Conservation (phyloP, 2,797 vertebrate genomes). For the Notamacropus eugenii region DNA sequence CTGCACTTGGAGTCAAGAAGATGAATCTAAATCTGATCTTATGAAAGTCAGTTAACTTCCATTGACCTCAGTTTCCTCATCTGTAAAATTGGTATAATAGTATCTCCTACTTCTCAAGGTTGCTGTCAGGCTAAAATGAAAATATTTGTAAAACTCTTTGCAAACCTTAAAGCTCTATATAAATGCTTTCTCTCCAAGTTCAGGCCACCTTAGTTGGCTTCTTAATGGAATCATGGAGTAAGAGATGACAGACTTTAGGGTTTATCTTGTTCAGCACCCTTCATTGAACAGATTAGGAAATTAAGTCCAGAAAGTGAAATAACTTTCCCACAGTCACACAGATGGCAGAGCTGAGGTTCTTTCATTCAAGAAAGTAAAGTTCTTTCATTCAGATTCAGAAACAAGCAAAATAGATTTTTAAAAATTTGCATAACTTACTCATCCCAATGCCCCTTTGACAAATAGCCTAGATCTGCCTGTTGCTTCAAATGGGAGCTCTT, state of each 20-base stretch:
- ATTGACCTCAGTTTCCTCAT: background rate
- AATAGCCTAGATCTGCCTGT: background rate
- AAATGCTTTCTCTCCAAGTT: background rate
- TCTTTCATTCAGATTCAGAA: background rate
- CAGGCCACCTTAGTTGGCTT: background rate
- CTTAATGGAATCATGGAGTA: background rate
- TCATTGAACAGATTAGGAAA: background rate
- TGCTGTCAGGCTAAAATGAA: background rate
- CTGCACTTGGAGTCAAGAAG: background rate
- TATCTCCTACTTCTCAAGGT: background rate
- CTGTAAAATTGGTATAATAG: background rate
- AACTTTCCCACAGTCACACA: background rate
- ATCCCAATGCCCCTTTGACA: too few relatives aligned
- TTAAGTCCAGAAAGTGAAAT: background rate
- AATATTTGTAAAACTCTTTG: background rate
- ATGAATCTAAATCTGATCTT: background rate
- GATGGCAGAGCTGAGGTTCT: background rate
- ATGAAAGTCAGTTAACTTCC: background rate
- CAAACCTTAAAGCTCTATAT: background rate
- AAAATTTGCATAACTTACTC: too few relatives aligned
- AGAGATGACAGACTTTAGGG: background rate
- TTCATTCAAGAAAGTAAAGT: background rate
- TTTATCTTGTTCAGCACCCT: background rate
- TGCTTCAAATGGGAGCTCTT: background rate
- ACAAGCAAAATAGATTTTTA: too few relatives aligned